Conservation (phyloP, 2,797 vertebrate species). For the Rousettus madagascariensis region DNA sequence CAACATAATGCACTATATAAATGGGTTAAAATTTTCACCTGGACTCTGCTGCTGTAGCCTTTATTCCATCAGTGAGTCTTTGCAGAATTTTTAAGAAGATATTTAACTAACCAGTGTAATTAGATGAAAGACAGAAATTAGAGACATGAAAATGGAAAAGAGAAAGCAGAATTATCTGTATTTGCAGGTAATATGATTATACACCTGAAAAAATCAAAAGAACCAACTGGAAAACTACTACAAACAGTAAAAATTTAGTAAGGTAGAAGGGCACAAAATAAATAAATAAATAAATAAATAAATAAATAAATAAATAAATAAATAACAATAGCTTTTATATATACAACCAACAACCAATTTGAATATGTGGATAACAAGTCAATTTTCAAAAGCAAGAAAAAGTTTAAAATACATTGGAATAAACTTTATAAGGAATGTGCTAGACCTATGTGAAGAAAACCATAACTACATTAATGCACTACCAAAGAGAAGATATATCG, state of each 20-base stretch:
- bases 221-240: neutral
- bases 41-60: neutral
- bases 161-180: neutral
- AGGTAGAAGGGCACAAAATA: neutral
- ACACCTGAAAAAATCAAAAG: neutral
- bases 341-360: neutral
- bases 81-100: neutral
- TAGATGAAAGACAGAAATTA: conserved; percentile 27
- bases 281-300: too few relatives aligned
- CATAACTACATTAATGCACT: neutral
- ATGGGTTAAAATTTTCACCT: neutral
- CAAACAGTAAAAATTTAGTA: neutral
- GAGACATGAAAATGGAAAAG: neutral
- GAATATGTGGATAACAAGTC: neutral
- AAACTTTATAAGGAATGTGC: neutral
- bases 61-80: neutral
- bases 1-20: neutral
- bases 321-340: neutral
- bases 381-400: neutral
- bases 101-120: neutral
- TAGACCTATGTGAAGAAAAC: neutral
- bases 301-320: too few relatives aligned
- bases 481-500: neutral
- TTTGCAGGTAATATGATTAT: neutral
- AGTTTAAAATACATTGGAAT: neutral